A percentile compares a stretch with the other conserved stretches of the same genome.
Conservation (phyloP, 2,888 invertebrate genomes). For the Esperia sulphurella region DNA sequence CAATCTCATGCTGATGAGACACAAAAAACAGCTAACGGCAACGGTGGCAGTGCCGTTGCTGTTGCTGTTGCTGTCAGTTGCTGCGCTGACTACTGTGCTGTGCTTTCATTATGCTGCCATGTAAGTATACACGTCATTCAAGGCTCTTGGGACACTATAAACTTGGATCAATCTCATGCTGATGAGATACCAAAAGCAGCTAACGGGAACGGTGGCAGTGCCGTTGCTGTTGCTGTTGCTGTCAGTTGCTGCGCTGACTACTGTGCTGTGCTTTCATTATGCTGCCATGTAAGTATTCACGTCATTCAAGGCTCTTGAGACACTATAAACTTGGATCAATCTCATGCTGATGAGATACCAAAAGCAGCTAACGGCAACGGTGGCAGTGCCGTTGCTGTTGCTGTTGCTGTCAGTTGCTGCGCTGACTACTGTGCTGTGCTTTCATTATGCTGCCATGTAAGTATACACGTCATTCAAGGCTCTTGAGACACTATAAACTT, state of each 20-base stretch:
- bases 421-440: not conserved
- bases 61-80: slow-evolving; percentile 82
- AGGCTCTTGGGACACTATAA: too few species aligned
- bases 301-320: slow-evolving; percentile 25
- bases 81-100: slow-evolving; percentile 84
- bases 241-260: not conserved
- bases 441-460: slow-evolving; percentile 28
- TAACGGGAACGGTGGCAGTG: not conserved
- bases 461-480: slow-evolving; percentile 49
- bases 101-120: slow-evolving; percentile 88
- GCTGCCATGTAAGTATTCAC: slow-evolving; percentile 57
- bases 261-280: not conserved
- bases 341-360: too few species aligned
- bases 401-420: not conserved
- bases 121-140: slow-evolving; percentile 75
- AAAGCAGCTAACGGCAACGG: not conserved
- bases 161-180: too few species aligned
- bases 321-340: slow-evolving; percentile 57
- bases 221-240: not conserved
- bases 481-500: slow-evolving; percentile 31
- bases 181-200: not conserved
- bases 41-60: slow-evolving; percentile 85
- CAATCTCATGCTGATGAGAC: slow-evolving; percentile 86
- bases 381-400: not conserved
- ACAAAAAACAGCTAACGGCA: slow-evolving; percentile 83